These are phyloP conservation scores for Gambelia wislizenii DNA, from an alignment of 2,797 vertebrate genomes.

Conservation along the genomic window DNA sequence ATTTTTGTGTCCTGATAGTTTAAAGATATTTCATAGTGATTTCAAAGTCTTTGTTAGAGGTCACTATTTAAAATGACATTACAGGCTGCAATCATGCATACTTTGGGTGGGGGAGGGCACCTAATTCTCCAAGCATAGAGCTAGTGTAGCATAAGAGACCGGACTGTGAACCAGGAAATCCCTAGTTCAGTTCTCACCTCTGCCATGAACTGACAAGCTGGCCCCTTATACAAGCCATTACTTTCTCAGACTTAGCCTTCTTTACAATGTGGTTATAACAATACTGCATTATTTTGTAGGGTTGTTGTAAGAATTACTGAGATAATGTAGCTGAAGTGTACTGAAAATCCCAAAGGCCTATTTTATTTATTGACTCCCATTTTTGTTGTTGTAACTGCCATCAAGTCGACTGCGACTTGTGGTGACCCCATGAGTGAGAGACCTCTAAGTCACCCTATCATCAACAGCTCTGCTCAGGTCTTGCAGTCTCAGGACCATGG, in stretches of 20 bases:
- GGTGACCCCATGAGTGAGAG: too few relatives aligned
- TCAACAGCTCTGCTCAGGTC: too few relatives aligned
- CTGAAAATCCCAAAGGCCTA: background rate
- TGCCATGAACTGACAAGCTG: background rate
- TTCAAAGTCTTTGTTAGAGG: constrained; percentile 42
- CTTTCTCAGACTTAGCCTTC: background rate
- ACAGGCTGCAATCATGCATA: constrained; percentile 27
- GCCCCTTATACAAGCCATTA: too few relatives aligned
- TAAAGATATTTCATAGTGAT: constrained; percentile 55
- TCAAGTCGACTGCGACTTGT: too few relatives aligned
- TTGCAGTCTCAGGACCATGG: too few relatives aligned
- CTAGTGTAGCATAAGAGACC: background rate
- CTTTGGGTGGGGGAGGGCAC: background rate
- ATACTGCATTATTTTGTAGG: background rate
- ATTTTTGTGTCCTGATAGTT: constrained; percentile 49
- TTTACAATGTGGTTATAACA: background rate
- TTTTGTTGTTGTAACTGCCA: too few relatives aligned
- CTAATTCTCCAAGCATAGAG: background rate
- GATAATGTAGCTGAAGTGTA: too few relatives aligned
- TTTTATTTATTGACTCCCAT: constrained; percentile 1
- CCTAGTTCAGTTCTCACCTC: background rate
- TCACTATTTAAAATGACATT: constrained; percentile 54
- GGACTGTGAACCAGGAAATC: background rate
- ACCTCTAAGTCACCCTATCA: too few relatives aligned
- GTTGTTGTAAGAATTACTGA: background rate